Percentiles rank a stretch among this genome's conserved stretches.
Conservation (phyloP, 2,888 invertebrate species). For the Spicauda simplicius region DNA sequence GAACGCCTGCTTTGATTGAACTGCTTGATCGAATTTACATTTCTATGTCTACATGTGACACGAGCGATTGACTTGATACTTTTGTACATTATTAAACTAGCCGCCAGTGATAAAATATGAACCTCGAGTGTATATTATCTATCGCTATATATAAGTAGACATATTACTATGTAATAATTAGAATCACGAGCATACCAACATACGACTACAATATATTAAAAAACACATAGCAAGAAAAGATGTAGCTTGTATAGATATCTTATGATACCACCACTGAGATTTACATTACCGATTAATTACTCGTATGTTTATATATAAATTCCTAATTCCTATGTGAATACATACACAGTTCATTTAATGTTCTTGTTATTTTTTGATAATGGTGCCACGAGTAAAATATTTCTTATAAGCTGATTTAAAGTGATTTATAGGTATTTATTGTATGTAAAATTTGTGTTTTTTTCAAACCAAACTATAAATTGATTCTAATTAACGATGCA, state of each 20-base stretch:
- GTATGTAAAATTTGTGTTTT: not conserved
- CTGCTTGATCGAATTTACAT: constrained; percentile 7
- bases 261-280: not conserved
- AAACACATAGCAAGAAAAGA: not conserved
- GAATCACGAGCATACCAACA: not conserved
- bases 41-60: constrained; percentile 9
- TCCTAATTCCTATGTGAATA: not conserved
- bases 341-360: not conserved
- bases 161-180: not conserved
- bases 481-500: constrained; percentile 13
- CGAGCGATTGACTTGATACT: not conserved
- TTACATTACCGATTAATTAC: not conserved
- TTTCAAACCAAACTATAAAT: not conserved
- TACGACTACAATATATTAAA: not conserved
- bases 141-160: constrained; percentile 14
- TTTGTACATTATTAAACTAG: constrained; percentile 2
- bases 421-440: not conserved
- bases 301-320: not conserved
- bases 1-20: constrained; percentile 4
- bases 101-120: constrained; percentile 14
- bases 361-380: not conserved
- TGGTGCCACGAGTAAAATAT: not conserved
- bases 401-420: not conserved
- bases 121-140: constrained; percentile 20
- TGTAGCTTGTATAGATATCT: not conserved